These are phyloP conservation scores for Orestias chungarensis DNA, from an alignment of 2,797 vertebrate species.

Conservation along the genomic window DNA sequence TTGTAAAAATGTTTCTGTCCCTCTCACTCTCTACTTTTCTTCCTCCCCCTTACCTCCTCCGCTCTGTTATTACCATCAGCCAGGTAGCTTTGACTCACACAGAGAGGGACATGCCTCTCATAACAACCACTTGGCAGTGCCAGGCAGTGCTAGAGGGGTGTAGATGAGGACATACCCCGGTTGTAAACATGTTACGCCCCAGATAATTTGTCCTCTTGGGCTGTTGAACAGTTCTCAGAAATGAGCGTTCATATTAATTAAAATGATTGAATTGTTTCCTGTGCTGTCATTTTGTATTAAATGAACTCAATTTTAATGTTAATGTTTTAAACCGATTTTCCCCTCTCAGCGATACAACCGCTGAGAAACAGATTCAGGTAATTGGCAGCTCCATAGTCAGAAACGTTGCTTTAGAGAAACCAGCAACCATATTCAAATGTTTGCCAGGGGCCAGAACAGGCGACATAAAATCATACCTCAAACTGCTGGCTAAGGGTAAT, in stretches of 20 bases:
- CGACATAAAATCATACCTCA: too few relatives aligned
- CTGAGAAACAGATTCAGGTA: too few relatives aligned
- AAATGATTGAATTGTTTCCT: background rate
- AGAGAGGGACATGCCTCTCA: conserved; percentile 24
- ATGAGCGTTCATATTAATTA: background rate
- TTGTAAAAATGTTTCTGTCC: conserved; percentile 54
- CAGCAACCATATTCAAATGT: too few relatives aligned
- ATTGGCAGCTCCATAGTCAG: too few relatives aligned
- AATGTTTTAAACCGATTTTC: too few relatives aligned
- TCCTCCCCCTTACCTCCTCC: conserved; percentile 24
- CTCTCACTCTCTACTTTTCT: conserved; percentile 36
- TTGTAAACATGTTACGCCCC: conserved; percentile 11
- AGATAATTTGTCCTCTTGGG: background rate
- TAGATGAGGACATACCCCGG: conserved; percentile 11
- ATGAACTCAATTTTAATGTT: background rate
- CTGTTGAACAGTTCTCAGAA: conserved; percentile 1
- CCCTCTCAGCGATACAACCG: too few relatives aligned
- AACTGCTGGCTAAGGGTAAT: too few relatives aligned
- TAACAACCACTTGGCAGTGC: conserved; percentile 15
- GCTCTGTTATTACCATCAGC: conserved; percentile 65
- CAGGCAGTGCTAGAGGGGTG: conserved; percentile 11
- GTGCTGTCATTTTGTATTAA: background rate
- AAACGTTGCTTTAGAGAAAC: too few relatives aligned
- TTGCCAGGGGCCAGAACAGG: too few relatives aligned
- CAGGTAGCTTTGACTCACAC: conserved; percentile 46